Percentiles rank a stretch among this genome's conserved stretches.
These are phyloP conservation scores for Graphium colonna DNA, from an alignment of 2,888 invertebrate species.

Conservation along the genomic window DNA sequence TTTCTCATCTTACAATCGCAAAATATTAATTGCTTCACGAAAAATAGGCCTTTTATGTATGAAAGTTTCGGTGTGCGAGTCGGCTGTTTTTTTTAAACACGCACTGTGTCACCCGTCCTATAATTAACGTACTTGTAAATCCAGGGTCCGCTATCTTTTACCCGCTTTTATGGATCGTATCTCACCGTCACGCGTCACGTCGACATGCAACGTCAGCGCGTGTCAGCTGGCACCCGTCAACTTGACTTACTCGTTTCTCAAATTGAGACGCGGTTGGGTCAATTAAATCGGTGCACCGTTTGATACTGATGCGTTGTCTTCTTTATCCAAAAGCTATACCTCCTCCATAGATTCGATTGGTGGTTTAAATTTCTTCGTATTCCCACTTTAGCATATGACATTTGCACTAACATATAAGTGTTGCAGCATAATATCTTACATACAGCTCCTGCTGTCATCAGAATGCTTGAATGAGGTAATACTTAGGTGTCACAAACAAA, in stretches of 20 bases:
- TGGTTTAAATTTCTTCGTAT: no score
- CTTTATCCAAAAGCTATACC: slow-evolving; percentile 17
- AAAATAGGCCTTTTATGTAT: not conserved
- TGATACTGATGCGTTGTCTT: slow-evolving; percentile 12
- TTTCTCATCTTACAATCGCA: not conserved
- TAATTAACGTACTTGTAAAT: slow-evolving; percentile 7
- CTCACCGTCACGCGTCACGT: slow-evolving; percentile 8
- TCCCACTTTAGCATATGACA: no score
- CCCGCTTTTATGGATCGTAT: slow-evolving; percentile 19
- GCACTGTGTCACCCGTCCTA: not conserved
- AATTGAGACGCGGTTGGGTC: slow-evolving; percentile 24
- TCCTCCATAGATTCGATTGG: no score
- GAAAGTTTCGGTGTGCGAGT: not conserved
- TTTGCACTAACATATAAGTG: no score
- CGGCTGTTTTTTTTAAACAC: not conserved
- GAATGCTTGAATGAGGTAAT: no score
- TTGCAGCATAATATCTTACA: no score
- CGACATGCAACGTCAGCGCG: slow-evolving; percentile 26
- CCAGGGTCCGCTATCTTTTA: slow-evolving; percentile 13
- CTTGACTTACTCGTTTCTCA: slow-evolving; percentile 27
- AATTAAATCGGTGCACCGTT: slow-evolving; percentile 23
- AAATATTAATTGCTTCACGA: not conserved
- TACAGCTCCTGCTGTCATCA: no score
- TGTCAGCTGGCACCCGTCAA: slow-evolving; percentile 28
- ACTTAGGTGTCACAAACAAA: no score